Evolutionary conservation across 2,797 vertebrate genomes (phyloP), one percentile per base, ranked within the genome.

Genomic region (Falco rusticolus): DNA sequence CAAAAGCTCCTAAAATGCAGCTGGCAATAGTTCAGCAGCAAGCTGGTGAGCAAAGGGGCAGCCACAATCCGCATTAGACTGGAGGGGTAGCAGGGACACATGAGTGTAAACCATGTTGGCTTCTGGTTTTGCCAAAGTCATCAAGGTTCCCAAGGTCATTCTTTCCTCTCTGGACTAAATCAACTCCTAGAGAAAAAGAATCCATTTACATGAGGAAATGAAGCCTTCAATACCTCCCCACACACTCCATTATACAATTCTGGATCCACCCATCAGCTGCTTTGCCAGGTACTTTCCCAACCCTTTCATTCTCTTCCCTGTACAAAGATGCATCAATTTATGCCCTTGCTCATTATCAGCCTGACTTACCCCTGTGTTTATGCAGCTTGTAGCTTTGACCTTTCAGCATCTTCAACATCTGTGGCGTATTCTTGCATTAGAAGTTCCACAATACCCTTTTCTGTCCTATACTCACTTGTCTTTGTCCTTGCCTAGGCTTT

Each of bases 351-450:
- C 54, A 50, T 83, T 71, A 75, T 34, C 50, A 70, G 37, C 33
- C 57, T 96, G 87, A 69, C 89, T 70, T 83, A 75, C 84, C 72
- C 61, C 64, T 47, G 54, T 85, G 79, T 86, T 93, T 92, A 92
- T 71, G 47, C 34, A 83, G 72, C 47, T 77, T 75, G 75, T 17
- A 85, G 56, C 76, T 91, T 94, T 94, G 88, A 81, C 83, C 66
- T 90, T 96, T 92, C 77, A 70, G 13, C 2, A 7, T 45, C 76
- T 89, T 68, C 12, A 71, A 76, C 51, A 70, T 84, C 28, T 79
- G 51, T 70, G 77, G 11, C 28, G 57, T 90, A 89, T 85, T 84
- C 60, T 87, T 90, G 37, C 18, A 48, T 82, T 87, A 84, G 37
- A 95, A 53, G 25, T 86, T 95, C 24, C 45, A 77, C 37, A 68